Conservation (phyloP, 2,888 invertebrate species). For the Eustalomyia histrio region DNA sequence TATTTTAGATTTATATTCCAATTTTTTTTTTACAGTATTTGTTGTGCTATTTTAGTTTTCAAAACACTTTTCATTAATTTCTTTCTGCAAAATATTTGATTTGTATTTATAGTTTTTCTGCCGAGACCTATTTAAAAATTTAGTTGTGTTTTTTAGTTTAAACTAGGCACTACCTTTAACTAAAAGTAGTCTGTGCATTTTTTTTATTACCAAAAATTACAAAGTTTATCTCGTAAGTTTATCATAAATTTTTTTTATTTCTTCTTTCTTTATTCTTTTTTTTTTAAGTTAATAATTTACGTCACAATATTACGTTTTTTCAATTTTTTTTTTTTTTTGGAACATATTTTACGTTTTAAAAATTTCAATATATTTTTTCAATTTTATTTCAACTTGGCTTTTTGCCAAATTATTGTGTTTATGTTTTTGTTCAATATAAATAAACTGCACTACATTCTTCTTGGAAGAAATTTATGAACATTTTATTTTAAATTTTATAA, state of each 20-base stretch:
- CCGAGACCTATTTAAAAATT: not conserved
- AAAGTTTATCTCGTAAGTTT: not conserved
- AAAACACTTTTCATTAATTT: not conserved
- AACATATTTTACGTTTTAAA: not conserved
- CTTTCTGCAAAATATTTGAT: not conserved
- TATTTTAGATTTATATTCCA: no score
- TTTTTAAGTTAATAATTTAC: not conserved
- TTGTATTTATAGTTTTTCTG: not conserved
- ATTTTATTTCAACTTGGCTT: conserved; percentile 4
- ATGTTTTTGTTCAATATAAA: conserved; percentile 1
- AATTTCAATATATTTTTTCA: conserved; percentile 1
- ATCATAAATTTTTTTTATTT: not conserved
- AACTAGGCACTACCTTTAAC: conserved; percentile 32
- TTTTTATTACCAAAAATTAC: not conserved
- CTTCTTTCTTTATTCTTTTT: no score
- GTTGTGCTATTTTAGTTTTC: no score
- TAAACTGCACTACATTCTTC: conserved; percentile 6
- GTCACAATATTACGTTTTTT: not conserved
- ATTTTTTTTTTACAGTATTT: no score
- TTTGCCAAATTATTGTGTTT: conserved; percentile 5
- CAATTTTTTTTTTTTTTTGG: conserved; percentile 22
- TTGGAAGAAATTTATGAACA: conserved; percentile 9
- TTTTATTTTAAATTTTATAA: conserved; percentile 9
- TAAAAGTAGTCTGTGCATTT: conserved; percentile 16
- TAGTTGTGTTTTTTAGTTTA: conserved; percentile 53